These are phyloP conservation scores for Coecobrya sp. DNA, from an alignment of 2,888 invertebrate genomes.

Conservation along the genomic window DNA sequence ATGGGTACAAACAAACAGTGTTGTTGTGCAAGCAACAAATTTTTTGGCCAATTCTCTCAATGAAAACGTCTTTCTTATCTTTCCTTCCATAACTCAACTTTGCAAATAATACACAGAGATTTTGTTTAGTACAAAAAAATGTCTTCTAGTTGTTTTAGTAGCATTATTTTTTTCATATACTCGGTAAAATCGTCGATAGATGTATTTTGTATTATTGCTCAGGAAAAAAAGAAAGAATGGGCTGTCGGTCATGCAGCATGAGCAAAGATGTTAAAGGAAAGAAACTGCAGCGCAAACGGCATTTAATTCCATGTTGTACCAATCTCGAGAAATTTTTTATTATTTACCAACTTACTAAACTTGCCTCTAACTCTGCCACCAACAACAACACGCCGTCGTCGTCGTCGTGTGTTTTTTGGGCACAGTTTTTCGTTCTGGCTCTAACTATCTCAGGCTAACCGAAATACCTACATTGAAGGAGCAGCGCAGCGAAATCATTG, in stretches of 20 bases:
- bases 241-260: constrained; percentile 56
- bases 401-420: neutral
- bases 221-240: neutral
- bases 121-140: too few relatives aligned
- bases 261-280: constrained; percentile 52
- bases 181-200: too few relatives aligned
- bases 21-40: neutral
- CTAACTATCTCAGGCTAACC: constrained; percentile 52
- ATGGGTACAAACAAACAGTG: too few relatives aligned
- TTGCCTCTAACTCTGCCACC: neutral
- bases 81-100: too few relatives aligned
- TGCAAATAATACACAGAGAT: too few relatives aligned
- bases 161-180: too few relatives aligned
- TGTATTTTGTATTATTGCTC: too few relatives aligned
- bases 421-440: constrained; percentile 3
- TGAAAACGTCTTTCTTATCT: too few relatives aligned
- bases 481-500: constrained; percentile 7
- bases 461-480: constrained; percentile 61
- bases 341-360: constrained; percentile 49
- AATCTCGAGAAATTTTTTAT: constrained; percentile 44
- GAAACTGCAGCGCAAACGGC: constrained; percentile 48
- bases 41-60: neutral
- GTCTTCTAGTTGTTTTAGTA: too few relatives aligned
- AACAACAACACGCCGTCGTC: neutral
- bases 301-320: constrained; percentile 66